Evolutionary conservation across 2,797 vertebrate species (phyloP).

Genomic region (Peromyscus nudipes): DNA sequence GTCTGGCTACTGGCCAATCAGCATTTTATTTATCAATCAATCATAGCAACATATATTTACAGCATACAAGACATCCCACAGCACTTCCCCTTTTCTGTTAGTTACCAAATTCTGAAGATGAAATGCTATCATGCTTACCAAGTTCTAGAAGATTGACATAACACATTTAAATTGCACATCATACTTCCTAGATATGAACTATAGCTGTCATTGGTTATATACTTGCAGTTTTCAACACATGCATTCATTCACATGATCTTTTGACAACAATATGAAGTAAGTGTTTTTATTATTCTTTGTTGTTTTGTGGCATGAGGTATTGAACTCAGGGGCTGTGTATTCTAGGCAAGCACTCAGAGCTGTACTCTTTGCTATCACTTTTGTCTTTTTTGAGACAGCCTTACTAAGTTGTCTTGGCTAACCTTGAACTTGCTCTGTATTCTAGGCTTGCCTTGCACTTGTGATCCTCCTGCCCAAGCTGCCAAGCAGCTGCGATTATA

Average conservation of each 20-base stretch:
- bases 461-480: too few relatives aligned
- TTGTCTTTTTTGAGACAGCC: background rate
- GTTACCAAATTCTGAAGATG: conserved; percentile 13
- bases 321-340: background rate
- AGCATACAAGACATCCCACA: too few relatives aligned
- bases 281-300: background rate
- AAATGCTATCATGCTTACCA: background rate
- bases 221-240: background rate
- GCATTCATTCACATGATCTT: background rate
- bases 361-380: background rate
- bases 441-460: background rate
- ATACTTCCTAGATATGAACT: background rate
- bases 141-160: background rate
- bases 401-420: background rate
- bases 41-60: too few relatives aligned
- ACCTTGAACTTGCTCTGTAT: background rate
- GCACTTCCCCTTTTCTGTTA: too few relatives aligned
- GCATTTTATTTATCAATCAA: too few relatives aligned
- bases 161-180: background rate
- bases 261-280: background rate
- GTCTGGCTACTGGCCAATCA: too few relatives aligned
- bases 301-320: background rate
- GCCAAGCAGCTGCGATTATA: background rate
- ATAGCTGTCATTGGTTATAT: background rate
- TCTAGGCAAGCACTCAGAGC: background rate